These are phyloP conservation scores for Bradysia coprophila DNA, from an alignment of 1,140 invertebrate species.

Conservation along the genomic window DNA sequence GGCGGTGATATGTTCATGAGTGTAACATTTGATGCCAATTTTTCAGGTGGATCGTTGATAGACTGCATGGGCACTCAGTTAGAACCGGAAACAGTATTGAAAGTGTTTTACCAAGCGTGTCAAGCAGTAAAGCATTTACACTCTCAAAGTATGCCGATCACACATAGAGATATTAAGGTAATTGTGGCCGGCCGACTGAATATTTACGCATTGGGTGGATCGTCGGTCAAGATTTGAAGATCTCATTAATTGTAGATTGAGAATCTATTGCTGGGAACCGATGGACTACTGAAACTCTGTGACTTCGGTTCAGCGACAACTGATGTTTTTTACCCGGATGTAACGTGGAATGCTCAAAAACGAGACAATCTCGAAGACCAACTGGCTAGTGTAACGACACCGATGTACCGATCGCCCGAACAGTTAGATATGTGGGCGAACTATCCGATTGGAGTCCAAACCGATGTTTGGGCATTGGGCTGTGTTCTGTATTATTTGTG, in stretches of 20 bases:
- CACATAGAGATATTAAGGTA: constrained; percentile 69
- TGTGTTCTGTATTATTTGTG: constrained; percentile 88
- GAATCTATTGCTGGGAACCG: constrained; percentile 43
- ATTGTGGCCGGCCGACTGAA: too few relatives aligned
- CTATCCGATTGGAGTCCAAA: constrained; percentile 68
- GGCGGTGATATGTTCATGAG: constrained; percentile 6
- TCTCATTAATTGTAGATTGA: constrained; percentile 43
- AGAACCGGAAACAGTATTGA: constrained; percentile 55
- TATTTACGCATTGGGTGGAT: too few relatives aligned
- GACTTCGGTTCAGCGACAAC: constrained; percentile 96
- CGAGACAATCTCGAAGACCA: constrained; percentile 81
- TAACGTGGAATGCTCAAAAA: constrained; percentile 82
- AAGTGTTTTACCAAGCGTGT: constrained; percentile 82
- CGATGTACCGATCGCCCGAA: constrained; percentile 85
- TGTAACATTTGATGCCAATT: constrained; percentile 10
- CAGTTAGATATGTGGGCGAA: constrained; percentile 98
- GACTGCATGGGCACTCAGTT: constrained; percentile 59
- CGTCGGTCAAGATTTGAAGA: too few relatives aligned
- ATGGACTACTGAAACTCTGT: constrained; percentile 86
- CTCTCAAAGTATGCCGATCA: constrained; percentile 66
- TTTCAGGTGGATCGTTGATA: constrained; percentile 53
- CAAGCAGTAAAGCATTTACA: constrained; percentile 88
- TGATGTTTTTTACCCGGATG: constrained; percentile 63
- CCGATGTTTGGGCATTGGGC: constrained; percentile 94
- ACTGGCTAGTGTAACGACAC: constrained; percentile 57